Base-by-base conservation (phyloP, 2,888 invertebrate genomes). In the Caenorhabditis plicata region DNA sequence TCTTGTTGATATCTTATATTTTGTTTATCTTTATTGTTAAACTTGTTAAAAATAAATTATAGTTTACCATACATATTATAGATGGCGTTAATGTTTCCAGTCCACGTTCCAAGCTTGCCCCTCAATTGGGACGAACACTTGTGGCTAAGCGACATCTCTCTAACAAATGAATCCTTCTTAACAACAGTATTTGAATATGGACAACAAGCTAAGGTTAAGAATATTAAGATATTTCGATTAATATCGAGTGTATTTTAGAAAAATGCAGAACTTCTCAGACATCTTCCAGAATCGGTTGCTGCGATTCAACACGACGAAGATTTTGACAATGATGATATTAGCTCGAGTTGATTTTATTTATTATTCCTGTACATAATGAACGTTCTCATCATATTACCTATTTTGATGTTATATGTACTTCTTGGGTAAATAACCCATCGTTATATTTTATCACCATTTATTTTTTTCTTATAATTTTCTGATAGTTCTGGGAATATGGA, bases 11-110 rank as follows among this genome's bases (percentile, higher is more conserved):
- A 15, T 27, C 27, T 15, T 29, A 46, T 25, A 33, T 4, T 15
- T 17, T 20, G 23, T 36, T n/a, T 40, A 35, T 22, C 20, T 39
- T 39, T 29, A 31, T 32, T 0, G 17, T 23, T 15, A 42, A 36
- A 47, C 13, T 40, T 38, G 32, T 32, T 32, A 32, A 15, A 17
- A 38, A 17, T 38, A 19, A 38, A 17, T 22, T 22, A 19, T 38
- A 13, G n/a, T 26, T 27, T 1, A 19, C 22, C 7, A 31, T 15
- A 31, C 7, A 5, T 11, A 3, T 20, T 27, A 15, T 26, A 41
- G 43, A 67, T 67, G 67, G 52, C 67, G 1, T 20, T 67, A 32
- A 52, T 67, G 55, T 67, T 54, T 33, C 67, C 67, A 11, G 44
- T 46, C 35, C 67, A 67, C 43, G 50, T 57, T 20, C 52, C 67